A percentile compares a stretch with the other conserved stretches of the same genome.
Evolutionary conservation across 2,797 vertebrate genomes (phyloP).

Genomic region (Chiroxiphia lanceolata): DNA sequence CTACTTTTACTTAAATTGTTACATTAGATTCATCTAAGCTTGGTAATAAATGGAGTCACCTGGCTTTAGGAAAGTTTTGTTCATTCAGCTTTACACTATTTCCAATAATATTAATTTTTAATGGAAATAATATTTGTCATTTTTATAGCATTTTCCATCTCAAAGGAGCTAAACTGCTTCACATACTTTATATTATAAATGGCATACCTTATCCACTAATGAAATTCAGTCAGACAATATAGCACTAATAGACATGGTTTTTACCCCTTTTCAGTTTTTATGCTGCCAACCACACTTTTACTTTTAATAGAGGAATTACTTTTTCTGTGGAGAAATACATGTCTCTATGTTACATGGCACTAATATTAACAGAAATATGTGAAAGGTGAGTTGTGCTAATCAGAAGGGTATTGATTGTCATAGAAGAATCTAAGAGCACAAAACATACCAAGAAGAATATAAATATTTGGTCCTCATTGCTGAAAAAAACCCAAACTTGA

Average conservation of each 20-base stretch:
- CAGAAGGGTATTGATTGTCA: not conserved
- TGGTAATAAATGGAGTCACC: not conserved
- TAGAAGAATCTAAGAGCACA: not conserved
- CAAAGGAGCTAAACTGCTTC: not conserved
- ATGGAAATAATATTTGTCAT: not conserved
- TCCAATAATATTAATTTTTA: not conserved
- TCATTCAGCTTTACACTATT: not conserved
- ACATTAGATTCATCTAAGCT: not conserved
- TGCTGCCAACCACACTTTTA: not conserved
- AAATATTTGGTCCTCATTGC: not conserved
- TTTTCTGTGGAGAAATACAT: not conserved
- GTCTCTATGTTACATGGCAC: not conserved
- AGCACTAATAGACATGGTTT: not conserved
- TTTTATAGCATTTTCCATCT: conserved; percentile 8
- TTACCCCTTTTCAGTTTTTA: not conserved
- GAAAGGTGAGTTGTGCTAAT: not conserved
- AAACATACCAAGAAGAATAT: not conserved
- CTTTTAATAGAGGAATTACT: not conserved
- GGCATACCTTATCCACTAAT: not conserved
- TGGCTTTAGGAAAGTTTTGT: not conserved
- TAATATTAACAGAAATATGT: not conserved
- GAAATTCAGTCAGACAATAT: not conserved
- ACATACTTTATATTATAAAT: not conserved
- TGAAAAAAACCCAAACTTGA: not conserved
- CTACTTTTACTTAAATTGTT: not conserved